Evolutionary conservation across 1,140 invertebrate species (phyloP).

Genomic region (Acromyrmex echinatior): DNA sequence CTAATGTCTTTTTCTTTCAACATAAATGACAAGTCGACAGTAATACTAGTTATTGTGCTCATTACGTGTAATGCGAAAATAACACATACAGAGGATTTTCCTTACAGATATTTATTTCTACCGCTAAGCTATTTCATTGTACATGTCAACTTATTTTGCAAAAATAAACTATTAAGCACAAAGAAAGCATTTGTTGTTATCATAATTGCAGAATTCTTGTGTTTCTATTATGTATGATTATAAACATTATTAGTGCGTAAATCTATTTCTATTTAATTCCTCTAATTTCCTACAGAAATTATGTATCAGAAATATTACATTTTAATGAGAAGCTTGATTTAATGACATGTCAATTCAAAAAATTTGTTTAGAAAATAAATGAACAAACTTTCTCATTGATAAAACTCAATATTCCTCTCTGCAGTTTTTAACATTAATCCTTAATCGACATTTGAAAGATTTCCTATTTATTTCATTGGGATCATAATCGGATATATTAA

Average conservation of each 20-base stretch:
- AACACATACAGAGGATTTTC: slow-evolving; percentile 21
- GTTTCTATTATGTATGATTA: background rate
- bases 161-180: slow-evolving; percentile 82
- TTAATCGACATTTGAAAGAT: slow-evolving; percentile 3
- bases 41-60: slow-evolving; percentile 73
- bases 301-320: background rate
- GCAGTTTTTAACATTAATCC: background rate
- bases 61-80: slow-evolving; percentile 52
- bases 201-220: background rate
- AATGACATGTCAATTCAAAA: background rate
- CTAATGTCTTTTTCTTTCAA: slow-evolving; percentile 3
- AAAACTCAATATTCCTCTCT: background rate
- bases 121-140: slow-evolving; percentile 81
- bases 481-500: slow-evolving; percentile 14
- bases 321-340: slow-evolving; percentile 28
- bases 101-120: slow-evolving; percentile 78
- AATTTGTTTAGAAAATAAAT: background rate
- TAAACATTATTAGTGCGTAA: background rate
- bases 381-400: background rate
- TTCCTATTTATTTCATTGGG: background rate
- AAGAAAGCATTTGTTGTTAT: slow-evolving; percentile 33
- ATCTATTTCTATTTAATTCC: slow-evolving; percentile 11
- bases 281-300: background rate
- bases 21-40: slow-evolving; percentile 65
- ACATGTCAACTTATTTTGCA: slow-evolving; percentile 86